Base-by-base conservation (phyloP, 2,113 vertebrate species). In the Poeciliopsis turrubarensis region DNA sequence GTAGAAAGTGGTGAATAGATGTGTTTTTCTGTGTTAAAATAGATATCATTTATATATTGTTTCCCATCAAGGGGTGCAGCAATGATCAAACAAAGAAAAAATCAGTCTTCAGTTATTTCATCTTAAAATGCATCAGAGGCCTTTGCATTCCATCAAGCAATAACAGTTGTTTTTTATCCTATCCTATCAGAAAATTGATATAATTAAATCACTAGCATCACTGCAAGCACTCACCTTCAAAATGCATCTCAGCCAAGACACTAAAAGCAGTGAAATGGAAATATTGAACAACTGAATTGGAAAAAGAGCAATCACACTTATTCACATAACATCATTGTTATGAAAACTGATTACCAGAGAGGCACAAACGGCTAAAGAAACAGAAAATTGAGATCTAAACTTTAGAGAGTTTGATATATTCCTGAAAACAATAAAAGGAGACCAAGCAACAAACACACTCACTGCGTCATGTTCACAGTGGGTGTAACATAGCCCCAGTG, bases 261-360 rank as follows among this genome's bases (percentile, higher is more conserved):
- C 79, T 83, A 67, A 85, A 78, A 70, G 72, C 51, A 60, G 70
- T 61, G 80, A 86, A 79, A 81, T 73, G 25, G 32, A 88, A 86
- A 89, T 75, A 92, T 89, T 81, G 87, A 92, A 92, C 79, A 75
- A 85, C 29, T 65, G 79, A 82, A 80, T 51, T 27, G 69, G 65
- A 68, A 78, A 89, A 89, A 80, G 65, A 81, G 76, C 66, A 62
- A 69, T 84, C 86, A 65, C 75, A 83, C 87, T 88, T 87, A 89
- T 87, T 92, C 87, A 92, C 81, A 86, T 81, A 73, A 57, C 82
- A 72, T 63, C 83, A 86, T 89, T 90, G 73, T 83, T 89, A 70
- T 85, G 65, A 80, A 81, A 70, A 82, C 73, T 82, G 86, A 93
- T 87, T 85, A 87, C 67, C 81, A 80, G 83, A 86, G 11, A 68